phyloP scores from a whole-genome alignment of 2,797 vertebrate species.

The Salarias fasciatus region DNA sequence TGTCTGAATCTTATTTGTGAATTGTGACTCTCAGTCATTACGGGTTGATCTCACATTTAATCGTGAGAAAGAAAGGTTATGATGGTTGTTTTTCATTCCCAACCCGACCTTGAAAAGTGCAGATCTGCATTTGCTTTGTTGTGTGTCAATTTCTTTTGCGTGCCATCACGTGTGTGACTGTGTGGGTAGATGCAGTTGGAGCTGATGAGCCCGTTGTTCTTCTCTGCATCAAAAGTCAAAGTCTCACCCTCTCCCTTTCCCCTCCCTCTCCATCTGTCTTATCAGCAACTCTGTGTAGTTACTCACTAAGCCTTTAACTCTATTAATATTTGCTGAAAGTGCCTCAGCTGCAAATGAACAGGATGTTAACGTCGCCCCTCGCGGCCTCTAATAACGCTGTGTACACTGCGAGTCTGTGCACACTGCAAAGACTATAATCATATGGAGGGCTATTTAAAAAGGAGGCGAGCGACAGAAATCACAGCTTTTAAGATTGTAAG shows the following conservation, averaged over 20 bases:
- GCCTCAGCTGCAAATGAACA: conserved; percentile 45
- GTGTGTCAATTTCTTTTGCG: not conserved
- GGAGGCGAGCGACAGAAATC: not conserved
- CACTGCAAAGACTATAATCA: conserved; percentile 33
- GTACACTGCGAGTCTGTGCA: conserved; percentile 14
- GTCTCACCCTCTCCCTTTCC: conserved; percentile 26
- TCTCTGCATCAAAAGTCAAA: conserved; percentile 48
- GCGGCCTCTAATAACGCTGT: conserved; percentile 25
- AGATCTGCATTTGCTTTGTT: not conserved
- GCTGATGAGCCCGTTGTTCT: conserved; percentile 53
- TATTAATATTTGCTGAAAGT: conserved; percentile 58
- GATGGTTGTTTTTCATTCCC: conserved; percentile 8
- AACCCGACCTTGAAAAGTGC: conserved; percentile 2
- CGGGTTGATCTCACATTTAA: conserved; percentile 28
- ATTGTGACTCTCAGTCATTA: not conserved
- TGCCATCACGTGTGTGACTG: not conserved
- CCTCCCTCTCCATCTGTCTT: conserved; percentile 36
- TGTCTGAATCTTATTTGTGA: not conserved
- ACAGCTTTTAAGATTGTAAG: not conserved
- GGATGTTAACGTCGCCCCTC: conserved; percentile 39
- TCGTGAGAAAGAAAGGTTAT: conserved; percentile 6
- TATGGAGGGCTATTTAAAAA: not conserved
- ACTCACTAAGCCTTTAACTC: conserved; percentile 71
- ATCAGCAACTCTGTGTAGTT: conserved; percentile 59
- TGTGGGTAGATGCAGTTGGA: conserved; percentile 32